Percentiles rank a stretch among this genome's conserved stretches.
Conservation (phyloP, 1,140 invertebrate species). For the Manduca sexta region DNA sequence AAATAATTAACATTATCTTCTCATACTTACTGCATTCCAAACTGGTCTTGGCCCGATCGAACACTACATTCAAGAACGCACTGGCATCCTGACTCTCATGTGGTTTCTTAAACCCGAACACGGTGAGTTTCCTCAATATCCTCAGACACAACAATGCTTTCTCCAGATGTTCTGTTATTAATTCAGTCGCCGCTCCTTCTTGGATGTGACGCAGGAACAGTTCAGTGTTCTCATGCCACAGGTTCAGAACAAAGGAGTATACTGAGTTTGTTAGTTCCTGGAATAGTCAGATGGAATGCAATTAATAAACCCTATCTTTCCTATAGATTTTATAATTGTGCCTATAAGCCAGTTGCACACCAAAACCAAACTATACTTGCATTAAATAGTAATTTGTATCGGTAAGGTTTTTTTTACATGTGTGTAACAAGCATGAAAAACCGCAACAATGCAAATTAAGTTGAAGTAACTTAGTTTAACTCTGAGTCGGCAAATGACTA, state of each 20-base stretch:
- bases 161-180: conserved; percentile 79
- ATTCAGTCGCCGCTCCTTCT: conserved; percentile 71
- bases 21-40: conserved; percentile 85
- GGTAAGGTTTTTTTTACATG: too few species aligned
- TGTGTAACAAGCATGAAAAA: too few species aligned
- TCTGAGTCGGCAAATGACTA: too few species aligned
- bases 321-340: too few species aligned
- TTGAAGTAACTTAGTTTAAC: too few species aligned
- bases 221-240: conserved; percentile 84
- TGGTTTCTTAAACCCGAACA: conserved; percentile 86
- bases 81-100: conserved; percentile 82
- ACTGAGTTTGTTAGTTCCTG: conserved; percentile 84
- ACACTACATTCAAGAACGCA: conserved; percentile 85
- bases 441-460: too few species aligned
- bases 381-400: too few species aligned
- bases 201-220: conserved; percentile 77
- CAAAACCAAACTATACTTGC: too few species aligned
- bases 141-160: conserved; percentile 85
- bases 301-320: not conserved
- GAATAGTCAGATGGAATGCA: conserved; percentile 21
- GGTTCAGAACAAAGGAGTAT: conserved; percentile 80
- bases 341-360: too few species aligned
- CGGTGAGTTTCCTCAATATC: conserved; percentile 87
- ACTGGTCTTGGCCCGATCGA: conserved; percentile 82
- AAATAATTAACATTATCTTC: not conserved